Evolutionary conservation across 2,797 vertebrate species (phyloP), one percentile per base, ranked within the genome.

Genomic region (Menidia menidia): DNA sequence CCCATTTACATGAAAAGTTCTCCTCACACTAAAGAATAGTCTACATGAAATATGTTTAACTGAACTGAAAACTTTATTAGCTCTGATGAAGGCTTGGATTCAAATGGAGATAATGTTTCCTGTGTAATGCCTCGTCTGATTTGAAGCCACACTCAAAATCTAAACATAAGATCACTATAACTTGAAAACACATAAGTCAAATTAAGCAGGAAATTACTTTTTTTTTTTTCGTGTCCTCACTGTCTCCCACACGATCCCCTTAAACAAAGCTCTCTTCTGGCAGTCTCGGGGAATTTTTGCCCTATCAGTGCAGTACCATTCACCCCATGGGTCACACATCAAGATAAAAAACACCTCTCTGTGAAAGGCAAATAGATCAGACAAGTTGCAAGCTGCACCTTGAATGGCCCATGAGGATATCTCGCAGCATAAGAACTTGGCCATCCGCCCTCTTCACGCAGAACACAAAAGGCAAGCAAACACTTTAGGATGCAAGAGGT

Each of bases 381-480:
- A 90, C 89, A 88, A 80, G 87, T 85, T 87, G 52, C 66, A 67
- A 92, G 71, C 88, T 87, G 89, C 83, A 87, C 83, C 88, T 89
- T 85, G 82, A 89, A 84, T 80, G 72, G 71, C 77, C 71, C 80
- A 8, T 69, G 59, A 63, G 66, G 80, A 90, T 91, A 92, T 92
- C 91, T 93, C 59, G 73, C 76, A 45, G 84, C 81, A 88, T 82
- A 86, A 85, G 50, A 84, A 77, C 82, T 83, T 87, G 86, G 89
- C 87, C 84, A 88, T 89, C 77, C 57, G 78, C 91, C 89, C 86
- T 85, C 51, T 56, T 75, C 58, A 43, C 61, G 65, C 39, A 70
- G 57, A 87, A 86, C 84, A 93, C 91, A 92, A 93, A 89, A 87
- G 73, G 77, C 59, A 71, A 88, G 91, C 87, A 94, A 94, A 94